phyloP scores from a whole-genome alignment of 2,797 vertebrate species.

The Cuculus canorus region DNA sequence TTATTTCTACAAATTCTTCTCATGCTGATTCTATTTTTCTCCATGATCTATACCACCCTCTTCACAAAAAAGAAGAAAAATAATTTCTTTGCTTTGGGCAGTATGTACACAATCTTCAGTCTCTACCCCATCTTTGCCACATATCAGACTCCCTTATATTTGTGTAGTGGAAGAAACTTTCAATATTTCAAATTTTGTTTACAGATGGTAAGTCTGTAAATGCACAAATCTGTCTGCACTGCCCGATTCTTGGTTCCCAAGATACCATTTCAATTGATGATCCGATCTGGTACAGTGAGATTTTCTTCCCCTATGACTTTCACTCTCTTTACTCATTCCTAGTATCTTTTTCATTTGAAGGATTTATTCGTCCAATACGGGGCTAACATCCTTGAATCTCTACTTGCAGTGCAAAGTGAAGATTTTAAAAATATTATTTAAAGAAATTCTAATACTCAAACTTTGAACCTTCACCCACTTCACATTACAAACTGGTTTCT shows the following conservation, averaged over 20 bases:
- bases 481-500: background rate
- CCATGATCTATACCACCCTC: background rate
- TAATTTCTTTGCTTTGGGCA: background rate
- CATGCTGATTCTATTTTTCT: background rate
- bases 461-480: background rate
- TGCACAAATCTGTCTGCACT: background rate
- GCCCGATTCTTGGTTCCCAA: background rate
- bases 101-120: background rate
- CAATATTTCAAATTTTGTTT: background rate
- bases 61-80: background rate
- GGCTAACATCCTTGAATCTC: background rate
- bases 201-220: background rate
- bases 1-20: background rate
- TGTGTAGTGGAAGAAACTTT: background rate
- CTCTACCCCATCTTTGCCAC: background rate
- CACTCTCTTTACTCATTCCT: background rate
- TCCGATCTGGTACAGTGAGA: background rate
- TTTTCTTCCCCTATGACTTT: background rate
- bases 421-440: background rate
- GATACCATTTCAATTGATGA: background rate
- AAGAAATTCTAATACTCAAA: background rate
- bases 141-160: background rate
- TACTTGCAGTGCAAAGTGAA: background rate
- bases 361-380: background rate
- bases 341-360: background rate